phyloP scores from a whole-genome alignment of 2,797 vertebrate genomes.

The Coluber constrictor region DNA sequence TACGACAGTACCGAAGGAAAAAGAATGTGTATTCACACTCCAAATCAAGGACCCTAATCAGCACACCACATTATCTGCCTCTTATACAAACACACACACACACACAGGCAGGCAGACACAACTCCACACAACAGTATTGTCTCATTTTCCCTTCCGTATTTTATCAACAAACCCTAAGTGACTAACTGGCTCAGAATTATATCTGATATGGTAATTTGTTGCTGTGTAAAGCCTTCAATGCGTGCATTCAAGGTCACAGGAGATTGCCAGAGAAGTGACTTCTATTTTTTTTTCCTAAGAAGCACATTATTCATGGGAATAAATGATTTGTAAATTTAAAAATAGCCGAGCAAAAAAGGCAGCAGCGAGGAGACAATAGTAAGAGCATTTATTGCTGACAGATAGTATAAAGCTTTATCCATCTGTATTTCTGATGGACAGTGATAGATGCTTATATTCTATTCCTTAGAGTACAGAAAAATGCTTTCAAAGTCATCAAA shows the following conservation, averaged over 20 bases:
- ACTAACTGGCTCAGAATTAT: background rate
- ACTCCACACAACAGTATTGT: background rate
- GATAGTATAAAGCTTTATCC: conserved; percentile 16
- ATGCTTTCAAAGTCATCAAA: background rate
- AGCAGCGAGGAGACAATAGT: conserved; percentile 10
- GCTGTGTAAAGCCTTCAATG: conserved; percentile 10
- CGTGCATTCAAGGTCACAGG: conserved; percentile 6
- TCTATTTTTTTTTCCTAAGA: background rate
- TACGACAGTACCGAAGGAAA: background rate
- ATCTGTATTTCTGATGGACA: background rate
- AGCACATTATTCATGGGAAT: conserved; percentile 21
- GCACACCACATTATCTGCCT: background rate
- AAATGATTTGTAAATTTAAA: conserved; percentile 34
- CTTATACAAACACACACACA: background rate
- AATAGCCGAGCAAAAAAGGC: conserved; percentile 6
- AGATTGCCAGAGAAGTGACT: conserved; percentile 14
- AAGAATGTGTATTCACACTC: background rate
- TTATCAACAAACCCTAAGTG: background rate
- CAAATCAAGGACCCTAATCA: background rate
- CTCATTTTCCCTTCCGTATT: background rate
- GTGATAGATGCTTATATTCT: background rate
- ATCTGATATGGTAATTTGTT: conserved; percentile 25
- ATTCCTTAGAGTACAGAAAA: background rate
- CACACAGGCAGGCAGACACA: background rate
- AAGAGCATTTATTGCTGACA: conserved; percentile 10